Evolutionary conservation across 2,113 vertebrate species (phyloP), one percentile per base, ranked within the genome.

Genomic region (Cyrtonyx montezumae): DNA sequence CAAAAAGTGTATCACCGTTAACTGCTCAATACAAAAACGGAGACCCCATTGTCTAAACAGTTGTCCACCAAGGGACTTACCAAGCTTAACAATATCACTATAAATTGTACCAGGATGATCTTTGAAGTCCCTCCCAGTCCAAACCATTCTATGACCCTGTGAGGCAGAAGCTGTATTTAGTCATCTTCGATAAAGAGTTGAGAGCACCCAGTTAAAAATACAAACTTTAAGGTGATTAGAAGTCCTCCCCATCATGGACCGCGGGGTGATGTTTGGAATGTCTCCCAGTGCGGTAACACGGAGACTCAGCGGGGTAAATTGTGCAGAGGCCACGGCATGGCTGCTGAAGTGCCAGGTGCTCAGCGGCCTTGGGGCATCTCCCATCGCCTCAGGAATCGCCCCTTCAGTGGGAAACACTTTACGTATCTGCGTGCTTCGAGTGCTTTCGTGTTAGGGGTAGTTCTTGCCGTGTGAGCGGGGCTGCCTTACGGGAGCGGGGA

Each of bases 141-240:
- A 28, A 53, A 53, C 26, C 51, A 53, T 53, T 28, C 51, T 16
- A 53, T 28, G 51, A 53, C 28, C 26, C 51, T 17, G 26, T 53
- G 42, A 0, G 5, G 26, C n/a, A 62, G 9, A 30, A 18, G 13
- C 36, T 0, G 1, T 0, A 2, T 6, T 28, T 58, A 25, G 34
- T 19, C 4, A 67, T 25, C 21, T 20, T 6, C 30, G 28, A 46
- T 0, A 3, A 12, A 9, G 1, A 21, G 8, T 1, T 51, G 5
- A 1, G 0, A 17, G 18, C 11, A 9, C 2, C 3, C 13, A 8
- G n/a, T 13, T 12, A 55, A 55, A 49, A 49, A 46, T 5, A 4
- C 0, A 15, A 26, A 22, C 2, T 6, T 19, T 37, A 9, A 25
- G 22, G 25, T 22, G 3, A 4, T 9, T 0, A 28, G 32, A 58